These are phyloP conservation scores for Melanotus villosus DNA, from an alignment of 2,888 invertebrate species.

Conservation along the genomic window DNA sequence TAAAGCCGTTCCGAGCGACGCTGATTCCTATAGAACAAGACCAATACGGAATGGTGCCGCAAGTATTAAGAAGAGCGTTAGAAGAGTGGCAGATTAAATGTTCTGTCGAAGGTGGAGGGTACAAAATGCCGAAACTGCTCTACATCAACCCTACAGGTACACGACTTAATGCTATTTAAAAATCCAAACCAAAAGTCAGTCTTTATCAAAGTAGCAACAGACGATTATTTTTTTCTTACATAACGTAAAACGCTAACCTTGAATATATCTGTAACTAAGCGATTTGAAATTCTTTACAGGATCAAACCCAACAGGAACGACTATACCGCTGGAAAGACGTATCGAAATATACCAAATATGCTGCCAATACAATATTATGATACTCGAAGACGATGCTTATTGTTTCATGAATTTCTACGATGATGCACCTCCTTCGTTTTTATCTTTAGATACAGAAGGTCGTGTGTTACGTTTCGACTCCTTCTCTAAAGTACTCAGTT, in stretches of 20 bases:
- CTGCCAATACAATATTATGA: conserved; percentile 82
- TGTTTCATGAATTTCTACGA: conserved; percentile 81
- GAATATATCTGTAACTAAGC: no score
- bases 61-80: conserved; percentile 72
- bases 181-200: background rate
- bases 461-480: conserved; percentile 85
- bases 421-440: conserved; percentile 75
- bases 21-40: conserved; percentile 80
- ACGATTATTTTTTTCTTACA: no score
- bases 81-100: conserved; percentile 70
- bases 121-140: conserved; percentile 79
- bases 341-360: conserved; percentile 81
- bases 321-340: conserved; percentile 76
- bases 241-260: no score
- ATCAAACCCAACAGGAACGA: conserved; percentile 82
- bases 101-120: conserved; percentile 51
- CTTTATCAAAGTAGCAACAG: background rate
- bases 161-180: background rate
- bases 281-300: no score
- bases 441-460: conserved; percentile 82
- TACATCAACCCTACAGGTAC: conserved; percentile 79
- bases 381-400: conserved; percentile 88
- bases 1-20: conserved; percentile 78
- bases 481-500: conserved; percentile 81
- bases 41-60: conserved; percentile 77